Percentiles rank a stretch among this genome's conserved stretches.
These are phyloP conservation scores for Drosophila colorata DNA, from an alignment of 2,888 invertebrate genomes.

Conservation along the genomic window DNA sequence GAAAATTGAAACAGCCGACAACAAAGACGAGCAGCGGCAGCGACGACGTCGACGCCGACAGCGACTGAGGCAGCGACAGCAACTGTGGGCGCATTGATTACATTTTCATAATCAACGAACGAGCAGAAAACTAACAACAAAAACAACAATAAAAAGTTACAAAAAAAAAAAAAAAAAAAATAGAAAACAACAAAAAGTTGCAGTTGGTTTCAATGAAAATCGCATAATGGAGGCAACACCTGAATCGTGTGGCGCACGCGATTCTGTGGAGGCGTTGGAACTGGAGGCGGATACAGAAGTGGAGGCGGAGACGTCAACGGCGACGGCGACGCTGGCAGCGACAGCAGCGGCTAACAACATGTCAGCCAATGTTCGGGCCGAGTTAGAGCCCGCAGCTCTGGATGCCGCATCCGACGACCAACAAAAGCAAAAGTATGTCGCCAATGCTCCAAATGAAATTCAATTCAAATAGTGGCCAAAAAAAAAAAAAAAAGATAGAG, in stretches of 20 bases:
- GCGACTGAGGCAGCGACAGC: conserved; percentile 28
- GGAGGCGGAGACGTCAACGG: conserved; percentile 35
- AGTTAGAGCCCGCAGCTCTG: conserved; percentile 46
- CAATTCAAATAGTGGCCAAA: conserved; percentile 50
- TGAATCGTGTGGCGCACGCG: conserved; percentile 73
- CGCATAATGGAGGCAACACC: conserved; percentile 76
- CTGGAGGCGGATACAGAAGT: conserved; percentile 49
- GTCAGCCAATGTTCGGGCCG: conserved; percentile 27
- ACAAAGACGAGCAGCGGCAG: conserved; percentile 55
- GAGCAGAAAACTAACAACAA: conserved; percentile 22
- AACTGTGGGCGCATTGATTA: conserved; percentile 72
- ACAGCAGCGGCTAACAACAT: conserved; percentile 28
- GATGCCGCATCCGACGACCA: conserved; percentile 47
- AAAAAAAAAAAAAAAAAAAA: conserved; percentile 6
- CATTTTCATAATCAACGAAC: conserved; percentile 75
- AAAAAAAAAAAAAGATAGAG: background rate
- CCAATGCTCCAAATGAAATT: conserved; percentile 43
- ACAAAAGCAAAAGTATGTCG: conserved; percentile 74
- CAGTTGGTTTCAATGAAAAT: conserved; percentile 70
- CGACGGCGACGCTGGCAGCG: background rate
- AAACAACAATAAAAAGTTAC: conserved; percentile 4
- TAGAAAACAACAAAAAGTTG: conserved; percentile 28
- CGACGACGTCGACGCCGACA: conserved; percentile 31
- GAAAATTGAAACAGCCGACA: conserved; percentile 69
- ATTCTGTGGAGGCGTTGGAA: conserved; percentile 67